phyloP scores from a whole-genome alignment of 2,113 vertebrate species.

The Notothenia rossii region DNA sequence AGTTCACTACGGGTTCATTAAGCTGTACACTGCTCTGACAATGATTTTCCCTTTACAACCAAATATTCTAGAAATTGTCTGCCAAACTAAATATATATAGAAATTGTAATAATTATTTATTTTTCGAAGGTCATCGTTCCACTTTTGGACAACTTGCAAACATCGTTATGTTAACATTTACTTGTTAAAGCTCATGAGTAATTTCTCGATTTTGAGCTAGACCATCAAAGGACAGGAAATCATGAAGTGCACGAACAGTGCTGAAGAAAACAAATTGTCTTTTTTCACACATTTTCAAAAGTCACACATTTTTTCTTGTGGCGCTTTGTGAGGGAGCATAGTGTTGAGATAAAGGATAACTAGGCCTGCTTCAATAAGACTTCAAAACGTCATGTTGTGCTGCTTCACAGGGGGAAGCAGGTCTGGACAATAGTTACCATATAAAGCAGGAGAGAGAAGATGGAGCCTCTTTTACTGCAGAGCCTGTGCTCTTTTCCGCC shows the following conservation, averaged over 20 bases:
- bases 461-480: slow-evolving; percentile 44
- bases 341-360: slow-evolving; percentile 65
- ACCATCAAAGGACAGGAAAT: not conserved
- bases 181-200: no score
- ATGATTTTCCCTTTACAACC: slow-evolving; percentile 3
- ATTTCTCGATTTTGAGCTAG: not conserved
- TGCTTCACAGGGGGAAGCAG: slow-evolving; percentile 53
- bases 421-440: slow-evolving; percentile 57
- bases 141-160: not conserved
- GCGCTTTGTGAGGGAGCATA: slow-evolving; percentile 43
- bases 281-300: slow-evolving; percentile 16
- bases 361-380: slow-evolving; percentile 61
- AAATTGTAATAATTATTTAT: no score
- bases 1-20: not conserved
- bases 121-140: no score
- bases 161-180: not conserved
- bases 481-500: slow-evolving; percentile 35
- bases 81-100: not conserved
- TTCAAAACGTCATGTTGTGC: slow-evolving; percentile 58
- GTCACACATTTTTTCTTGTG: slow-evolving; percentile 14
- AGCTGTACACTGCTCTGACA: not conserved
- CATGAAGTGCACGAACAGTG: slow-evolving; percentile 5
- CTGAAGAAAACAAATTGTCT: slow-evolving; percentile 26
- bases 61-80: not conserved
- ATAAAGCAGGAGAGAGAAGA: slow-evolving; percentile 38